Percentiles rank a stretch among this genome's conserved stretches.
Conservation (phyloP, 2,113 vertebrate genomes). For the Pygoscelis adeliae region DNA sequence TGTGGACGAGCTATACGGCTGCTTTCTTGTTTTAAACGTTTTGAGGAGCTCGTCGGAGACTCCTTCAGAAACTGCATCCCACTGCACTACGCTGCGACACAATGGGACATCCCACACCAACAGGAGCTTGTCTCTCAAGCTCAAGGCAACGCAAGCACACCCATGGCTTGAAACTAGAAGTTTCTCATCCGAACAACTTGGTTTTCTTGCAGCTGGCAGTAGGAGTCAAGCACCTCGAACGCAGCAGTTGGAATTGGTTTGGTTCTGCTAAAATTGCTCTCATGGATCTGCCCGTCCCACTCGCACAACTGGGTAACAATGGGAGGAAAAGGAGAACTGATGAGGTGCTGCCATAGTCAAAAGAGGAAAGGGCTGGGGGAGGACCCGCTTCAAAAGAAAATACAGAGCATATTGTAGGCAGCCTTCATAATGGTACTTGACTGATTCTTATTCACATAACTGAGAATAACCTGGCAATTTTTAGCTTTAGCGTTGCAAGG, state of each 20-base stretch:
- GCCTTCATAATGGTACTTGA: neutral
- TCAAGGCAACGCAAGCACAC: neutral
- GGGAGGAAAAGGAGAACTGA: neutral
- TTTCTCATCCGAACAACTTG: neutral
- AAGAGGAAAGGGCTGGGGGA: neutral
- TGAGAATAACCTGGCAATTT: conserved; percentile 22
- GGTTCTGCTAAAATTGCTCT: neutral
- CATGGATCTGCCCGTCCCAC: neutral
- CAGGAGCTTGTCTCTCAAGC: neutral
- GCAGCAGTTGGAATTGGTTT: neutral
- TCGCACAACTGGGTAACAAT: neutral
- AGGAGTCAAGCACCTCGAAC: neutral
- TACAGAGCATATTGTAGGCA: conserved; percentile 11
- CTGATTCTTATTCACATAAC: conserved; percentile 33
- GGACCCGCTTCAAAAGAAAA: conserved; percentile 1
- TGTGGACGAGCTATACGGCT: neutral
- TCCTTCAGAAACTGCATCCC: neutral
- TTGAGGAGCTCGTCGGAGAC: neutral
- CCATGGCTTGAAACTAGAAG: fast-evolving
- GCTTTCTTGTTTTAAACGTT: neutral
- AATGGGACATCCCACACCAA: fast-evolving
- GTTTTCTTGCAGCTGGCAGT: neutral
- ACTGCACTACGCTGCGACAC: fast-evolving
- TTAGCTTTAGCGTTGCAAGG: neutral
- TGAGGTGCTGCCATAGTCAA: neutral